A percentile compares a stretch with the other conserved stretches of the same genome.
Evolutionary conservation across 2,797 vertebrate genomes (phyloP).

Genomic region (Lagodon rhomboides): DNA sequence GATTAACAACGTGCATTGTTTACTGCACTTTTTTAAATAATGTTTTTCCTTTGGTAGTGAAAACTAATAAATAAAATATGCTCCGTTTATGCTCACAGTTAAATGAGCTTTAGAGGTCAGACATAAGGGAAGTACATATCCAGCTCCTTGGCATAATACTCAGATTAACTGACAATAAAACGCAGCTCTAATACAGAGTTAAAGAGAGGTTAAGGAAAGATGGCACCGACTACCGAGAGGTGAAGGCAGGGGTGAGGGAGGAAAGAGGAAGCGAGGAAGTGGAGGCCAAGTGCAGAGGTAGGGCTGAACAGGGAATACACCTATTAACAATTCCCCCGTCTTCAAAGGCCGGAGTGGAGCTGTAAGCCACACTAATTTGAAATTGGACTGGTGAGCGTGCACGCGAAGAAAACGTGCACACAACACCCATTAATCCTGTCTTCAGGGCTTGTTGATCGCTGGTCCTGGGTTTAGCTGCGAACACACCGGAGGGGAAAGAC

Average conservation of each 20-base stretch:
- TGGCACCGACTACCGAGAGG: neutral
- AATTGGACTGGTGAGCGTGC: constrained; percentile 41
- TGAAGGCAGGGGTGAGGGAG: neutral
- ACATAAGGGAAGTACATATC: too few species aligned
- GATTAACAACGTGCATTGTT: too few species aligned
- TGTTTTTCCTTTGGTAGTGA: too few species aligned
- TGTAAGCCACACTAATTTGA: constrained; percentile 67
- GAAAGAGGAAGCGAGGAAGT: constrained; percentile 14
- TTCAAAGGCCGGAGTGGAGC: constrained; percentile 76
- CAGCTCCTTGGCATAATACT: too few species aligned
- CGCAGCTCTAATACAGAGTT: neutral
- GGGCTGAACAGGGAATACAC: constrained; percentile 61
- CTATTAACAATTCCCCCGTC: constrained; percentile 75
- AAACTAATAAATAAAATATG: too few species aligned
- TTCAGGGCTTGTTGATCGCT: constrained; percentile 66
- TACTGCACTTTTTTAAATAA: too few species aligned
- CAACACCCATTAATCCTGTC: constrained; percentile 63
- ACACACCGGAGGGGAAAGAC: constrained; percentile 42
- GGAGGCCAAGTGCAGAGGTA: constrained; percentile 9
- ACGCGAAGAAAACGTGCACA: constrained; percentile 7
- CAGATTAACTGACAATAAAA: too few species aligned
- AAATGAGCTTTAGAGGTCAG: too few species aligned
- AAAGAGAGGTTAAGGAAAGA: neutral
- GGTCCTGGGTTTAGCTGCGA: constrained; percentile 39
- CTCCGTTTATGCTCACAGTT: too few species aligned